phyloP scores from a whole-genome alignment of 2,888 invertebrate species.

The Heliconius hortense region DNA sequence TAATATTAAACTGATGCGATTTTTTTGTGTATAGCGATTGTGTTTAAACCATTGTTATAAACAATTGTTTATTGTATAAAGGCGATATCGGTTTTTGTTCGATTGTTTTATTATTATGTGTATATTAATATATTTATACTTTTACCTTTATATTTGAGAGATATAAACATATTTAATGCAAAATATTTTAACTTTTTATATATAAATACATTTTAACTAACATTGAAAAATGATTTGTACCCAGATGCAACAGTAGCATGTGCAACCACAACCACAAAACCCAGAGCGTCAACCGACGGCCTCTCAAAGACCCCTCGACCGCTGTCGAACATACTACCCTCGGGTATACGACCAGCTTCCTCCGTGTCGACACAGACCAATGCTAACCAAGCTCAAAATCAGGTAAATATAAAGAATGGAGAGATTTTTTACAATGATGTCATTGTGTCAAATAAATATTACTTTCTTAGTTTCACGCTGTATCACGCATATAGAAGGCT shows the following conservation, averaged over 20 bases:
- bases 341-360: slow-evolving; percentile 87
- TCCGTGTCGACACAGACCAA: slow-evolving; percentile 93
- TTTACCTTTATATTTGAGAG: background rate
- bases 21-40: background rate
- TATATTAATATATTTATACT: background rate
- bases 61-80: background rate
- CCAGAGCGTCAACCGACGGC: slow-evolving; percentile 66
- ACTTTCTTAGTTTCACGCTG: no score
- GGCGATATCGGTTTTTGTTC: background rate
- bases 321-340: slow-evolving; percentile 45
- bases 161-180: background rate
- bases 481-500: no score
- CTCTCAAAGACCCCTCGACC: slow-evolving; percentile 52
- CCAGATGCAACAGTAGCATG: slow-evolving; percentile 68
- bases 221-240: background rate
- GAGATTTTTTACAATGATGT: background rate
- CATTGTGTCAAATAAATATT: background rate
- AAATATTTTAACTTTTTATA: background rate
- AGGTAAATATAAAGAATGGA: slow-evolving; percentile 56
- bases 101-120: background rate
- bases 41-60: background rate
- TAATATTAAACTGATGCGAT: background rate
- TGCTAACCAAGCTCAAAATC: slow-evolving; percentile 77
- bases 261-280: slow-evolving; percentile 64
- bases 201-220: background rate